phyloP scores from a whole-genome alignment of 2,113 vertebrate genomes.

The Silurus glanis region DNA sequence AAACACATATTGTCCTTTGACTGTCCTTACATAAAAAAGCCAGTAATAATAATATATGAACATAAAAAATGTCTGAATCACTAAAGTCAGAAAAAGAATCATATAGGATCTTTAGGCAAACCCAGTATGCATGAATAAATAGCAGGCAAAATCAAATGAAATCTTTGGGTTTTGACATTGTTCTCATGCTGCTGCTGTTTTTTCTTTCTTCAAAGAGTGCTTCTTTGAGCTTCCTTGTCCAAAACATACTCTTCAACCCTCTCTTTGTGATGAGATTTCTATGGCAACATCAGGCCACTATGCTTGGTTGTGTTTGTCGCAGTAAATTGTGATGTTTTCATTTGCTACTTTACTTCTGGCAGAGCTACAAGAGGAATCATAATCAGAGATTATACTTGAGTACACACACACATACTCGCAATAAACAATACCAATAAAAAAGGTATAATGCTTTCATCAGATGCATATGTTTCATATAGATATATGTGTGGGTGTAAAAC shows the following conservation, averaged over 20 bases:
- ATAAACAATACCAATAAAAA: not conserved
- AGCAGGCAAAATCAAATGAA: not conserved
- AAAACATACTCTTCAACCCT: slow-evolving; percentile 22
- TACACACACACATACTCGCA: not conserved
- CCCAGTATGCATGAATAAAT: not conserved
- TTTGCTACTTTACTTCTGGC: slow-evolving; percentile 27
- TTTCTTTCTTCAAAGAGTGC: not conserved
- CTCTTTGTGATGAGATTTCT: slow-evolving; percentile 30
- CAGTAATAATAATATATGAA: not conserved
- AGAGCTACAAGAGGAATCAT: slow-evolving; percentile 31
- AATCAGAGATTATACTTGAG: slow-evolving; percentile 35
- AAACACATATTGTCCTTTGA: not conserved
- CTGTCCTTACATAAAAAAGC: not conserved
- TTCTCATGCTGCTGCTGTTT: not conserved
- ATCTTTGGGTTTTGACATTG: not conserved
- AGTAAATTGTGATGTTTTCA: slow-evolving; percentile 30
- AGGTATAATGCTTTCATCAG: not conserved
- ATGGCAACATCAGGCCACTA: slow-evolving; percentile 44
- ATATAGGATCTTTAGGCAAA: not conserved
- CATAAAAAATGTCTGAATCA: not conserved
- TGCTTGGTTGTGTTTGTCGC: slow-evolving; percentile 21
- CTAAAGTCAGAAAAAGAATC: not conserved
- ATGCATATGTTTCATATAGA: not conserved
- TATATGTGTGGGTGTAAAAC: not conserved
- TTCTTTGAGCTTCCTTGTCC: not conserved